Evolutionary conservation across 1,140 invertebrate species (phyloP), one percentile per base, ranked within the genome.

Genomic region (Polypedilum vanderplanki): DNA sequence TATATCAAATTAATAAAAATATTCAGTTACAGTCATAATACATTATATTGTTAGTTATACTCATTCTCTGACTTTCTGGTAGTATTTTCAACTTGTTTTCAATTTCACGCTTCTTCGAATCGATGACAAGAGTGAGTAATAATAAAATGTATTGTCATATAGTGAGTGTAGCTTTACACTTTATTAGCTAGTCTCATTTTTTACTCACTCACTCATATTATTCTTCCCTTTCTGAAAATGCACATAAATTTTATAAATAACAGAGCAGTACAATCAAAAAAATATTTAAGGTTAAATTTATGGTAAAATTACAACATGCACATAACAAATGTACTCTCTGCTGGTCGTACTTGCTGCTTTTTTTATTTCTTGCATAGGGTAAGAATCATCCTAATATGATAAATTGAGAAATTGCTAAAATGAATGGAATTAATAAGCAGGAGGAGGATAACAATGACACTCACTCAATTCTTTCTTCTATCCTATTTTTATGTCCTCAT

Each of bases 1-100:
- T 70, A 70, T 70, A 70, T 57, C 46, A 70, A 70, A 70, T 70
- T 70, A 70, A 70, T 70, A 70, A 70, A 70, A 70, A 70, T 70
- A 70, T 70, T 70, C 65, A 70, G 65, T 70, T 70, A 70, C 17
- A 57, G 46, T 57, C 46, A 57, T 57, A 57, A 57, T 57, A 57
- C n/a, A 57, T 33, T 33, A 57, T 57, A 57, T 57, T 57, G 46
- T 57, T 57, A 57, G 46, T 57, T 57, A 57, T 15, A n/a, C 46
- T 33, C 24, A 33, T 33, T 33, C n/a, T 33, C 24, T 33, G 24
- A 33, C 24, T 57, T 57, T n/a, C 46, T 57, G 12, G 12, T 15
- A 57, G 12, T n/a, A 57, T n/a, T 57, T 15, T 15, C 46, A 70
- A 70, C 17, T 70, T 70, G 65, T 22, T 20, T 70, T 70, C 17